phyloP scores from a whole-genome alignment of 2,888 invertebrate species.

The Byasa hedistus region DNA sequence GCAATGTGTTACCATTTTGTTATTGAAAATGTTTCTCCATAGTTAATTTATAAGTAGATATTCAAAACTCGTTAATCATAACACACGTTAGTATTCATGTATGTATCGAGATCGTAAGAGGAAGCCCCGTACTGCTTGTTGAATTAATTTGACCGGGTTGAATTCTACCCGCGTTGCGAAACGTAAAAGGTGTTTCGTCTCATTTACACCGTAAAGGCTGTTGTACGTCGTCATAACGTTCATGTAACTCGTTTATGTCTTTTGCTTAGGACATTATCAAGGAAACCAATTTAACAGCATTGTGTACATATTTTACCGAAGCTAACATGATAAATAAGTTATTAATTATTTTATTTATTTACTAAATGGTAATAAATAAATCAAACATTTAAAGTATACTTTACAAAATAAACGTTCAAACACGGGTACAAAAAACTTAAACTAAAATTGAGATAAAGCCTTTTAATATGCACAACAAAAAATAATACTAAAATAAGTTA shows the following conservation, averaged over 20 bases:
- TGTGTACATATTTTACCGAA: neutral
- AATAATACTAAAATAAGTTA: too few relatives aligned
- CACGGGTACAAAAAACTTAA: too few relatives aligned
- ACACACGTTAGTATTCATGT: slow-evolving; percentile 8
- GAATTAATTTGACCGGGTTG: slow-evolving; percentile 47
- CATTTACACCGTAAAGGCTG: slow-evolving; percentile 12
- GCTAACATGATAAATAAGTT: neutral
- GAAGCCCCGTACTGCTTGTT: slow-evolving; percentile 41
- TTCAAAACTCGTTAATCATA: slow-evolving; percentile 25
- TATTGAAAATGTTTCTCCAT: neutral
- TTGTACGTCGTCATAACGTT: slow-evolving; percentile 14
- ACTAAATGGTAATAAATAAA: neutral
- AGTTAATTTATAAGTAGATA: neutral
- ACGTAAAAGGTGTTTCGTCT: slow-evolving; percentile 26
- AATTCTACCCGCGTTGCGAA: slow-evolving; percentile 49
- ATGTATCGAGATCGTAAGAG: slow-evolving; percentile 19
- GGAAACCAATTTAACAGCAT: neutral
- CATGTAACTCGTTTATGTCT: slow-evolving; percentile 9
- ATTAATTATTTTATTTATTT: neutral
- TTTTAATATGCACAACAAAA: too few relatives aligned
- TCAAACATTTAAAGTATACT: too few relatives aligned
- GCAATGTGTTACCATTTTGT: neutral
- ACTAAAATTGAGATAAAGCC: too few relatives aligned
- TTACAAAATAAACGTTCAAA: too few relatives aligned
- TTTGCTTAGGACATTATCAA: slow-evolving; percentile 3